A percentile compares a stretch with the other conserved stretches of the same genome.
Conservation (phyloP, 2,888 invertebrate species). For the Tyria jacobaeae region DNA sequence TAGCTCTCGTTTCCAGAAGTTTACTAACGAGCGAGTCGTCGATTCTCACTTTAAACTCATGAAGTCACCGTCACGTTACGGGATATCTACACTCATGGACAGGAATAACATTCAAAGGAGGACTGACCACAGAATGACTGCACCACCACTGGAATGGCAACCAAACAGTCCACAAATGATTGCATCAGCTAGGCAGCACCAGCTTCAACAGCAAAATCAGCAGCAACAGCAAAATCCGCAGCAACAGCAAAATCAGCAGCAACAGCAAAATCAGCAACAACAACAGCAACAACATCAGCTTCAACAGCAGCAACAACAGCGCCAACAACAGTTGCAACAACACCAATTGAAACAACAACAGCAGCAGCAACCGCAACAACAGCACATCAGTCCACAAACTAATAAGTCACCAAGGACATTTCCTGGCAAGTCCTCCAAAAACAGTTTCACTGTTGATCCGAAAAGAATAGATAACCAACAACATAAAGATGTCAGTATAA, state of each 20-base stretch:
- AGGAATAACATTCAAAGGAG: slow-evolving; percentile 17
- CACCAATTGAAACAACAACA: slow-evolving; percentile 2
- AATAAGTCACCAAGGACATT: slow-evolving; percentile 7
- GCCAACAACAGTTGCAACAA: background rate
- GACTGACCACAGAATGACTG: slow-evolving; percentile 30
- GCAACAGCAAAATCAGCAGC: background rate
- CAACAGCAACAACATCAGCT: background rate
- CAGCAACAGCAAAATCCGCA: background rate
- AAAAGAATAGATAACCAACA: slow-evolving; percentile 7
- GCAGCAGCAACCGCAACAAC: background rate
- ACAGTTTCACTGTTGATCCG: background rate
- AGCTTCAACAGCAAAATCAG: background rate
- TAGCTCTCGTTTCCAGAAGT: slow-evolving; percentile 46
- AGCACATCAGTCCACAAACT: background rate
- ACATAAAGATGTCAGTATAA: slow-evolving; percentile 4
- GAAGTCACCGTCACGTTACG: slow-evolving; percentile 41
- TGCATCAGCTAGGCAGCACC: slow-evolving; percentile 1
- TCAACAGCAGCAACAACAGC: background rate
- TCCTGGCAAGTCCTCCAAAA: background rate
- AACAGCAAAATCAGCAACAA: background rate
- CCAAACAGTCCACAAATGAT: slow-evolving; percentile 17
- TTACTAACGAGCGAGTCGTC: slow-evolving; percentile 54
- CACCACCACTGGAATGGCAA: slow-evolving; percentile 27
- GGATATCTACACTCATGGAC: slow-evolving; percentile 20
- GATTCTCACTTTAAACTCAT: slow-evolving; percentile 63